Conservation (phyloP, 2,113 vertebrate species). For the Pandion haliaetus region DNA sequence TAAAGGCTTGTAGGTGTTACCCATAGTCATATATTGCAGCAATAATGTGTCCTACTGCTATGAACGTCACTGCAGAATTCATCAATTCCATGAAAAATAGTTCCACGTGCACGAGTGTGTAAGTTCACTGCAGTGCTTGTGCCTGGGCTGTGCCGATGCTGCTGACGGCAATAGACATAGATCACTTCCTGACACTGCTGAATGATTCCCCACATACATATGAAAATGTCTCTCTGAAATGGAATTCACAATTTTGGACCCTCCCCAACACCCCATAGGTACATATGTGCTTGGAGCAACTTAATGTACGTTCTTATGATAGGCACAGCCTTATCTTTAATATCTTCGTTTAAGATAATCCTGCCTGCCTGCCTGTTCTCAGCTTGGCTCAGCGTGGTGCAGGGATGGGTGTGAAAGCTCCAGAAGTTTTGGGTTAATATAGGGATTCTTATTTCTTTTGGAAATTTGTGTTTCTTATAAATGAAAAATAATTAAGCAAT, state of each 20-base stretch:
- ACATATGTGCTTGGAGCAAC: background rate
- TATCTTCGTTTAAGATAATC: background rate
- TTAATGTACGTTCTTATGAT: background rate
- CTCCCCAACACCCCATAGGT: background rate
- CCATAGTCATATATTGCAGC: background rate
- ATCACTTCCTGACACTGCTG: background rate
- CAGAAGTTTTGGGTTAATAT: background rate
- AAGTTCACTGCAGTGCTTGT: background rate
- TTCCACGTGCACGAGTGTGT: background rate
- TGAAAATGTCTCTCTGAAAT: background rate
- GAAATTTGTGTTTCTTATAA: background rate
- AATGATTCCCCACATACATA: background rate
- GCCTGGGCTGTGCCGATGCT: background rate
- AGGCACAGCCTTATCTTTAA: background rate
- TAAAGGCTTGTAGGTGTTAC: slow-evolving; percentile 32
- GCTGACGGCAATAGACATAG: background rate
- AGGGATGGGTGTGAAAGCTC: background rate
- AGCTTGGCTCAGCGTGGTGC: background rate
- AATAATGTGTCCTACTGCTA: background rate
- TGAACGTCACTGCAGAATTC: background rate
- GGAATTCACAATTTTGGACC: background rate
- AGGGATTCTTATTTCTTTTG: background rate
- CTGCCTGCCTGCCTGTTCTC: background rate
- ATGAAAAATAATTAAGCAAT: background rate
- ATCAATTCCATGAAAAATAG: slow-evolving; percentile 2